Evolutionary conservation across 2,113 vertebrate genomes (phyloP).

Genomic region (Campylorhamphus procurvoides): DNA sequence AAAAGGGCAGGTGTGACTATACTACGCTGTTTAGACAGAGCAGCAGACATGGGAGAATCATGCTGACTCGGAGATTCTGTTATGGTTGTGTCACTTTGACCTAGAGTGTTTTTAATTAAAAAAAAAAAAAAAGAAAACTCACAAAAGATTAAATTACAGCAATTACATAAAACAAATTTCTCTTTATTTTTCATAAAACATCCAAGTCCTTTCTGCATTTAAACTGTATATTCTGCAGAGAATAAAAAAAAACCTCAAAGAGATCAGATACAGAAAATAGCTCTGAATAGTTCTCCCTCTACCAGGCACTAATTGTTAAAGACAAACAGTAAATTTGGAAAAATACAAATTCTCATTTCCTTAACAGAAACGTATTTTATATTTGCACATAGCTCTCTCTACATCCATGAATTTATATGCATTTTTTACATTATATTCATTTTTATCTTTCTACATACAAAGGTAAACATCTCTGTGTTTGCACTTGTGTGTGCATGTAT

Average conservation of each 20-base stretch:
- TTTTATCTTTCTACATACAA: not conserved
- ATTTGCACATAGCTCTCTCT: not conserved
- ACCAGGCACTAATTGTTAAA: not conserved
- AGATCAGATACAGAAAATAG: not conserved
- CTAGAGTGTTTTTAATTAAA: conserved; percentile 58
- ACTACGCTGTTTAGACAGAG: conserved; percentile 67
- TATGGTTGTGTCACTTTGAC: conserved; percentile 82
- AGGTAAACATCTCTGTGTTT: not conserved
- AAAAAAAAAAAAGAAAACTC: not conserved
- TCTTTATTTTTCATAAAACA: not conserved
- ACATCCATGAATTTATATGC: not conserved
- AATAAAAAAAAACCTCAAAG: not conserved
- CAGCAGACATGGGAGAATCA: conserved; percentile 66
- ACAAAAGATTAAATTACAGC: not conserved
- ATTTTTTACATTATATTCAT: not conserved
- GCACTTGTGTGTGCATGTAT: not conserved
- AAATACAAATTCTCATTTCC: not conserved
- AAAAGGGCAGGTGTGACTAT: conserved; percentile 88
- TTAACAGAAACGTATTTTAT: not conserved
- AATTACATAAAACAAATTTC: not conserved
- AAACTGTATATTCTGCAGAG: not conserved
- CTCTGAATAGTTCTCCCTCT: not conserved
- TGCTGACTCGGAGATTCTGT: conserved; percentile 73
- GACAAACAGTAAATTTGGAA: not conserved
- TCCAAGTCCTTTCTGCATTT: not conserved